Evolutionary conservation across 2,888 invertebrate genomes (phyloP), one percentile per base, ranked within the genome.

Genomic region (Synanthedon tipuliformis): DNA sequence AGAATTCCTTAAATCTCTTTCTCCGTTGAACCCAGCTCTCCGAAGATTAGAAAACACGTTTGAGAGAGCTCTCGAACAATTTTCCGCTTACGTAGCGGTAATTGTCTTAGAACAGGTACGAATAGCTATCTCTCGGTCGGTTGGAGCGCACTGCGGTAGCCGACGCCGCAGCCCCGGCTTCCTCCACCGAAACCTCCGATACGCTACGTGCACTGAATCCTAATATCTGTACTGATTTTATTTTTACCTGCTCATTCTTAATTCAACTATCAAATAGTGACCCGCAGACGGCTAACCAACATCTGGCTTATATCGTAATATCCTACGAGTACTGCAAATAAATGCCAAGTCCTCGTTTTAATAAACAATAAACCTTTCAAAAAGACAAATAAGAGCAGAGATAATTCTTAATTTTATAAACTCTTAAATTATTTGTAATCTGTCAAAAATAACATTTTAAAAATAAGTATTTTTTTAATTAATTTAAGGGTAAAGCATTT

Each of bases 1-100:
- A 3, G 10, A 34, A 34, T 34, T 34, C 45, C 45, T 13, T 7
- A 23, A 64, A 66, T 66, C 66, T 71, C 68, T 61, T 71, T 69
- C 68, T 64, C 66, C 64, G 62, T 61, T 62, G 69, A 64, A 73
- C 73, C 71, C 68, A 64, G 65, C 67, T 75, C 68, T 64, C 58
- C 59, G 66, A 74, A 81, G 81, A 84, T 84, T 81, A 81, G 81
- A 80, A 78, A 84, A 81, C 81, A 82, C 78, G 79, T 81, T 76
- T 76, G 69, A 69, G 69, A 78, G 72, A 78, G 76, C 71, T 80
- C 73, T 73, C 67, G 75, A 78, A 77, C 80, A 76, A 77, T 84
- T 84, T 83, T 84, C 81, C 81, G 83, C 80, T 83, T 82, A 81
- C 81, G 79, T 78, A 75, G 81, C 76, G 74, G 83, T 84, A 84